A percentile compares a stretch with the other conserved stretches of the same genome.
These are phyloP conservation scores for Ageneiosus marmoratus DNA, from an alignment of 2,113 vertebrate genomes.

Conservation along the genomic window DNA sequence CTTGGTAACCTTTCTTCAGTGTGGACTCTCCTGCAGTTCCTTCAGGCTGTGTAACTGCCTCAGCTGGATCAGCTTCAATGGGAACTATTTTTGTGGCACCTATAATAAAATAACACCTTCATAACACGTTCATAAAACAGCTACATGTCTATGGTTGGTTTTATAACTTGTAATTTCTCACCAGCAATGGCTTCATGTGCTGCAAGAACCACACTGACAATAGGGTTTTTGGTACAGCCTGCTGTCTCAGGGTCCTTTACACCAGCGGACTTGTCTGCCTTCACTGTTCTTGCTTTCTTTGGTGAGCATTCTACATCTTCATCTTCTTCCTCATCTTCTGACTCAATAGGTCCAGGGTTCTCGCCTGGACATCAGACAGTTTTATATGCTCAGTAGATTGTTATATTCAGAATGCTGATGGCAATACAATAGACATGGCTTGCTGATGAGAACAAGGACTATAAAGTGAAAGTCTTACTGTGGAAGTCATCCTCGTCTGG, in stretches of 20 bases:
- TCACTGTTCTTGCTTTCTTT: slow-evolving; percentile 71
- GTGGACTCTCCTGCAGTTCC: slow-evolving; percentile 65
- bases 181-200: slow-evolving; percentile 92
- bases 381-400: neutral
- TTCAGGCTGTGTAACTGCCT: slow-evolving; percentile 63
- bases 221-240: slow-evolving; percentile 80
- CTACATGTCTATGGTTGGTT: neutral
- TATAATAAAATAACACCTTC: slow-evolving; percentile 55
- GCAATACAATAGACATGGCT: neutral
- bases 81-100: slow-evolving; percentile 94
- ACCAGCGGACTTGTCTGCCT: slow-evolving; percentile 66
- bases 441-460: too few species aligned
- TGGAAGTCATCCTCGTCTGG: slow-evolving; percentile 79
- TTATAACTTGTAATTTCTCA: slow-evolving; percentile 56
- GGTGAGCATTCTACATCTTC: slow-evolving; percentile 75
- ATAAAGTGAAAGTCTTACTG: slow-evolving; percentile 57
- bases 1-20: slow-evolving; percentile 86
- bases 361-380: slow-evolving; percentile 69
- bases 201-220: slow-evolving; percentile 88
- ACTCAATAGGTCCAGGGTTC: slow-evolving; percentile 76
- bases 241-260: slow-evolving; percentile 72
- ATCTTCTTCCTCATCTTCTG: slow-evolving; percentile 73
- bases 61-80: slow-evolving; percentile 80
- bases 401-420: neutral
- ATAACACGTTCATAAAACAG: neutral